Evolutionary conservation across 2,797 vertebrate species (phyloP), one percentile per base, ranked within the genome.

Genomic region (Pelochelys cantorii): DNA sequence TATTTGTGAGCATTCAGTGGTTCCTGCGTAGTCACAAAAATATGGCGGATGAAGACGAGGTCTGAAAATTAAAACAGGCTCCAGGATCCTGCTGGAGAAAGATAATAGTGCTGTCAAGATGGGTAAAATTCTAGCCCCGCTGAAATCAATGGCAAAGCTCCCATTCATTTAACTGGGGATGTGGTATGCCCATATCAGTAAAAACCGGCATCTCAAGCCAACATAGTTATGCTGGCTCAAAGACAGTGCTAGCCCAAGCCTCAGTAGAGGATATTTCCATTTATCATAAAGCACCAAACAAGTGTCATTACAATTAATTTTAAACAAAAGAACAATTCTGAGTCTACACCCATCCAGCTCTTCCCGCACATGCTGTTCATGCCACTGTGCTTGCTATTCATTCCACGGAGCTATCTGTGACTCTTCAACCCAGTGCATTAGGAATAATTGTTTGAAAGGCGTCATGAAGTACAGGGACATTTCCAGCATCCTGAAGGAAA

Each of bases 41-140:
- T 92, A 95, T 96, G 94, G 94, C 93, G 94, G 96, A 85, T 93
- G 89, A 94, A 96, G 94, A 95, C 95, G 96, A 94, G 92, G 88
- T 89, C 92, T 96, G 96, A 97, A 96, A 96, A 88, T 90, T 96
- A 96, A 97, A 48, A 95, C 89, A 96, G 95, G 88, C 94, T 74
- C 65, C 88, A 90, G 82, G 52, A 82, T 95, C 42, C 75, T 82
- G 65, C 87, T 84, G 65, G 80, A 95, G 52, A 87, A 96, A 94
- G 94, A 90, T 93, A 95, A 89, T 78, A 94, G 87, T 91, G 89
- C 59, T 86, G 86, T 95, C 94, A 18, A 37, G 75, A 86, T 80
- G 78, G 93, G 85, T 88, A 78, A 82, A 96, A 92, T 78, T 31
- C 56, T 88, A 87, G 87, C 89, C 83, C 79, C 90, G 89, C 68